phyloP scores from a whole-genome alignment of 1,140 invertebrate genomes.

The Caenorhabditis latens region DNA sequence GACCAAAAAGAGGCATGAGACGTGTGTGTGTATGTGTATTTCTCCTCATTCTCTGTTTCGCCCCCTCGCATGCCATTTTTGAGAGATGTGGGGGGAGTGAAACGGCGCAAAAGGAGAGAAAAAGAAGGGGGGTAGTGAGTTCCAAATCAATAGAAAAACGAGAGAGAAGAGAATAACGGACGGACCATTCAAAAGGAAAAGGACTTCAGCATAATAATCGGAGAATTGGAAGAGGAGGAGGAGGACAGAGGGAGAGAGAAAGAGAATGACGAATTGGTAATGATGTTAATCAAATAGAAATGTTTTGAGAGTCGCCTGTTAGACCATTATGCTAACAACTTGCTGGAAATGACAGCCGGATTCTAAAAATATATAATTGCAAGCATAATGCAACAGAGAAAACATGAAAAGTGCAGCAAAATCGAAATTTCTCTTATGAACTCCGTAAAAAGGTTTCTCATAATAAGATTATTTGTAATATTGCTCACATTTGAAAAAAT shows the following conservation, averaged over 20 bases:
- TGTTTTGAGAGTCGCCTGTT: too few relatives aligned
- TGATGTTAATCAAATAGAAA: too few relatives aligned
- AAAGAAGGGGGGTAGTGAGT: not conserved
- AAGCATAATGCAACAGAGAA: too few relatives aligned
- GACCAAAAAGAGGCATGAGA: constrained; percentile 32
- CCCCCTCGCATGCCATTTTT: not conserved
- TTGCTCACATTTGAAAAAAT: too few relatives aligned
- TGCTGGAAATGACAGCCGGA: too few relatives aligned
- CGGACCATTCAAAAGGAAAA: not conserved
- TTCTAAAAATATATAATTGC: too few relatives aligned
- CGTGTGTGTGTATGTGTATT: not conserved
- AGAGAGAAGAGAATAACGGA: constrained; percentile 5
- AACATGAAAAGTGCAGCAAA: too few relatives aligned
- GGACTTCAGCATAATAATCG: not conserved
- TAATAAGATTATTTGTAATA: too few relatives aligned
- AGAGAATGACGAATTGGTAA: not conserved
- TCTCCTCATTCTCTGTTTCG: not conserved
- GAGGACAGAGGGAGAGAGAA: not conserved
- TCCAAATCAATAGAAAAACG: constrained; percentile 37
- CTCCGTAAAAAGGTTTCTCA: too few relatives aligned
- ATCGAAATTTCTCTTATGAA: too few relatives aligned
- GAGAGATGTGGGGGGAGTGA: constrained; percentile 9
- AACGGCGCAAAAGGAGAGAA: not conserved
- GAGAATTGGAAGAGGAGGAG: not conserved
- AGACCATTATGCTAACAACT: too few relatives aligned